Conservation (phyloP, 2,888 invertebrate genomes). For the Atethmia centrago region DNA sequence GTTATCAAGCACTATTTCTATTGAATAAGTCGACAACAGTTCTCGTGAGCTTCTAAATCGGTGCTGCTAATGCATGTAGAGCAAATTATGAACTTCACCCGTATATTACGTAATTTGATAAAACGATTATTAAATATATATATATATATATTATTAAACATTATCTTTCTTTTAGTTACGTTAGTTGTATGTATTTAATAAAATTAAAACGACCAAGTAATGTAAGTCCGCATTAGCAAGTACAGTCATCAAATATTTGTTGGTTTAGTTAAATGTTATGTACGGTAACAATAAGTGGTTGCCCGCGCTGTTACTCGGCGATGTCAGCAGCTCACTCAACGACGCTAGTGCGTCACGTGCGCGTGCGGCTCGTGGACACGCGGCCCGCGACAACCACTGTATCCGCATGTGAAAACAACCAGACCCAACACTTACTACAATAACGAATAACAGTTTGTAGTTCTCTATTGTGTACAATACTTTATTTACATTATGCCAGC, state of each 20-base stretch:
- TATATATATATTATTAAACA: too few species aligned
- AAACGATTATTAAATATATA: too few species aligned
- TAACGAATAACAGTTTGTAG: conserved; percentile 22
- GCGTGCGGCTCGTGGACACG: conserved; percentile 14
- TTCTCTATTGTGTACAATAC: conserved; percentile 29
- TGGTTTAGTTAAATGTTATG: conserved; percentile 3
- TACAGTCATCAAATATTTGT: conserved; percentile 6
- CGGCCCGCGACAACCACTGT: conserved; percentile 8
- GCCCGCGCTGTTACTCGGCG: conserved; percentile 21
- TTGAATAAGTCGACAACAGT: background rate
- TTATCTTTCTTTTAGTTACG: background rate
- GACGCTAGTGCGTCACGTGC: conserved; percentile 27
- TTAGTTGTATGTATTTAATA: conserved; percentile 21
- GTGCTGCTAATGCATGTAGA: conserved; percentile 46
- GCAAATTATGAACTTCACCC: conserved; percentile 2
- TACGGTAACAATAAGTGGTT: conserved; percentile 1
- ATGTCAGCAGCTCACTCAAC: conserved; percentile 42
- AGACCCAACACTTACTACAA: conserved; percentile 45
- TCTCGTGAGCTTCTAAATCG: conserved; percentile 24
- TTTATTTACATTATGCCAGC: background rate
- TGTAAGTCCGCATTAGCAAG: background rate
- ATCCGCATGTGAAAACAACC: conserved; percentile 54
- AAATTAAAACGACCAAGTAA: background rate
- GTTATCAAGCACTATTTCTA: too few species aligned
- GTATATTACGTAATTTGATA: background rate